Evolutionary conservation across 2,113 vertebrate genomes (phyloP), one percentile per base, ranked within the genome.

Genomic region (Cyanistes caeruleus): DNA sequence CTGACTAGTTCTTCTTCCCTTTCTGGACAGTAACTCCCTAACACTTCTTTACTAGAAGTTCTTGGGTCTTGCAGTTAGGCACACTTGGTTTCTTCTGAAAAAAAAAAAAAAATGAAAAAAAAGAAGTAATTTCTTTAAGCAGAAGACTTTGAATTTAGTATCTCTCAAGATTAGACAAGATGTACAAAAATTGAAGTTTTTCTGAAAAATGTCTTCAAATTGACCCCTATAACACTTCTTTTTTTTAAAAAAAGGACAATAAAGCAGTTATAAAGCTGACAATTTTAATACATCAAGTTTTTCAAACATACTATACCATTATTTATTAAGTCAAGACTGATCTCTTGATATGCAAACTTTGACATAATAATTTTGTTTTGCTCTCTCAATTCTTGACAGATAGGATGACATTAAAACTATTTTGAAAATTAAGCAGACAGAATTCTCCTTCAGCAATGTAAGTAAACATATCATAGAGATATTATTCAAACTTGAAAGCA

Each of bases 391-490:
- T 56, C 79, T 83, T 91, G 60, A 65, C 41, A 94, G 52, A 68
- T 22, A 82, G 11, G 27, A 59, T 86, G 93, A 16, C 46, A 95
- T 79, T 82, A 94, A 90, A 94, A 43, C 23, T 80, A 69, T 65
- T 88, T 63, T 70, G 35, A 95, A 92, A 91, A 87, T 46, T 76
- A 94, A 72, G 70, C 31, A 91, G 91, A 91, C 37, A 89, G 55
- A 92, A 69, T 28, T 90, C 70, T 95, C 48, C 73, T 86, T 95
- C 90, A 85, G 68, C 84, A 92, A 58, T 76, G 22, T 79, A 94
- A 90, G 52, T 27, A 90, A 91, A 95, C 28, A 51, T 63, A 68
- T 11, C 0, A 0, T 37, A 82, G 46, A 90, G 25, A 25, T 8
- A 49, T 46, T 55, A 69, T 30, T 68, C 44, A 78, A 43, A 91